These are phyloP conservation scores for Pharmacophagus antenor DNA, from an alignment of 2,888 invertebrate genomes.

Conservation along the genomic window DNA sequence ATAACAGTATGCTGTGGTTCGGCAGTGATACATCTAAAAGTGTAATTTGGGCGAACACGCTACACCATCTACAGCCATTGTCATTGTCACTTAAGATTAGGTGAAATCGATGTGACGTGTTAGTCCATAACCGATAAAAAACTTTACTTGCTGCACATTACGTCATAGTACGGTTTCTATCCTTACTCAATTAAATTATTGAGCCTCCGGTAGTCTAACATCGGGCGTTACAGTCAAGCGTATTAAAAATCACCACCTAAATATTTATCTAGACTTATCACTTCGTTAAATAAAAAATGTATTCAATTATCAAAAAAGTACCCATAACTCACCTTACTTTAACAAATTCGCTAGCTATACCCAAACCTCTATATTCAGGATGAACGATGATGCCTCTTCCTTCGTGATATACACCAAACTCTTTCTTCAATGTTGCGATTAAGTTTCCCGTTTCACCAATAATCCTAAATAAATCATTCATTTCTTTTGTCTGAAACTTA, in stretches of 20 bases:
- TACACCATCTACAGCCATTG: too few relatives aligned
- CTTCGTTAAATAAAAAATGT: not conserved
- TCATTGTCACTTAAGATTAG: too few relatives aligned
- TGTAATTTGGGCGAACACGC: too few relatives aligned
- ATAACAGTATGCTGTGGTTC: too few relatives aligned
- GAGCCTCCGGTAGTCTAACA: too few relatives aligned
- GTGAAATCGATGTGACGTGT: too few relatives aligned
- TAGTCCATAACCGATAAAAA: too few relatives aligned
- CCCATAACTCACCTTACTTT: slow-evolving; percentile 41
- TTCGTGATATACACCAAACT: slow-evolving; percentile 34
- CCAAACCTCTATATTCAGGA: slow-evolving; percentile 40
- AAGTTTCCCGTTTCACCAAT: slow-evolving; percentile 32
- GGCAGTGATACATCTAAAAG: too few relatives aligned
- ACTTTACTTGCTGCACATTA: too few relatives aligned
- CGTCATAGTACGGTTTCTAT: too few relatives aligned
- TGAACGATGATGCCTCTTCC: slow-evolving; percentile 41
- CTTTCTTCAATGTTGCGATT: slow-evolving; percentile 32
- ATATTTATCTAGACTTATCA: not conserved
- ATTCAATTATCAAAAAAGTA: not conserved
- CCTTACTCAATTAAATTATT: too few relatives aligned
- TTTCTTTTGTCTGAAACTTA: slow-evolving; percentile 41
- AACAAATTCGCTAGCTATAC: slow-evolving; percentile 40
- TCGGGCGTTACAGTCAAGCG: too few relatives aligned
- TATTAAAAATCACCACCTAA: not conserved
- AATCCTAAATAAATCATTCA: slow-evolving; percentile 40